phyloP scores from a whole-genome alignment of 2,888 invertebrate genomes.

The Atethmia centrago region DNA sequence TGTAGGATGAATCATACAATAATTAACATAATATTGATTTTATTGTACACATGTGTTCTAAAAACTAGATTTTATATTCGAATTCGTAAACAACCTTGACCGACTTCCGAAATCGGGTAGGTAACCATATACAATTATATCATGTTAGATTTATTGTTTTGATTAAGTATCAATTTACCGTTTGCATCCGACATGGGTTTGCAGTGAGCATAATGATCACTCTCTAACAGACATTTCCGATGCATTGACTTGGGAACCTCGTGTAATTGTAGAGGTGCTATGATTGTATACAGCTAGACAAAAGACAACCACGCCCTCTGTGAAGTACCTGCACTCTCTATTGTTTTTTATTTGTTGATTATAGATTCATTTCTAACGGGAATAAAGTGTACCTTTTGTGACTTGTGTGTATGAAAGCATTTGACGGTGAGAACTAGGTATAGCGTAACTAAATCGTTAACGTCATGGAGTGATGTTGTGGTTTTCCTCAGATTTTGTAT shows the following conservation, averaged over 20 bases:
- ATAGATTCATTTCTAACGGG: constrained; percentile 32
- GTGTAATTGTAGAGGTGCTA: constrained; percentile 50
- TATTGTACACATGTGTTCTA: constrained; percentile 11
- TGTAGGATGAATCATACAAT: constrained; percentile 31
- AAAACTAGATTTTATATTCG: constrained; percentile 11
- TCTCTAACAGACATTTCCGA: constrained; percentile 49
- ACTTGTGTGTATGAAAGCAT: constrained; percentile 3
- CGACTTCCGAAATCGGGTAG: constrained; percentile 19
- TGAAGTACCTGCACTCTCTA: constrained; percentile 67
- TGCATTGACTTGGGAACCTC: constrained; percentile 62
- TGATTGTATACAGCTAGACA: constrained; percentile 64
- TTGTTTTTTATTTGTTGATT: constrained; percentile 64
- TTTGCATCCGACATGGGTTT: constrained; percentile 38
- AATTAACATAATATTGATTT: constrained; percentile 43
- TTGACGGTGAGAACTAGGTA: background rate
- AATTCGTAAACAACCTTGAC: constrained; percentile 47
- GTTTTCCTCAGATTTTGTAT: constrained; percentile 16
- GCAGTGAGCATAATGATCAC: constrained; percentile 43
- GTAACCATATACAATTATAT: constrained; percentile 11
- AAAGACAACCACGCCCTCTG: constrained; percentile 73
- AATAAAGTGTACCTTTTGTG: constrained; percentile 3
- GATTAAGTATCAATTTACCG: constrained; percentile 37
- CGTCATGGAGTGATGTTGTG: constrained; percentile 1
- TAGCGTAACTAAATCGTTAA: background rate
- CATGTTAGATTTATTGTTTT: constrained; percentile 24